These are phyloP conservation scores for Bergia sp. DNA, from an alignment of 92 coral and sea anemone species.

Conservation along the genomic window DNA sequence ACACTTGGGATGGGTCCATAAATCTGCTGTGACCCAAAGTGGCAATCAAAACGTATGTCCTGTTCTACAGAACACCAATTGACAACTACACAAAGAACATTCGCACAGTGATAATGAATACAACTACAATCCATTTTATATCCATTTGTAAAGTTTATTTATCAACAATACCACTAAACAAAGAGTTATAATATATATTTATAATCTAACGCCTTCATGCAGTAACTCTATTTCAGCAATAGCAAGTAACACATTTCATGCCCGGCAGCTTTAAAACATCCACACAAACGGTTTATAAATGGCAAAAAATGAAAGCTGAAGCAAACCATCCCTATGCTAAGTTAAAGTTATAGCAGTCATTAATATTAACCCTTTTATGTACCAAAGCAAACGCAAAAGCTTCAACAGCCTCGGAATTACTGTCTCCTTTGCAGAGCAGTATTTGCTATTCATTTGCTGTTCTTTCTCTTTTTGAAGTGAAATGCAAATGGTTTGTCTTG, in stretches of 20 bases:
- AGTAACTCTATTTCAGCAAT: too few species aligned
- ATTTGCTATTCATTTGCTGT: background rate
- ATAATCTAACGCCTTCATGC: too few species aligned
- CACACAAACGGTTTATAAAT: background rate
- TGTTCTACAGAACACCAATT: too few species aligned
- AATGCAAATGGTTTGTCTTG: conserved; percentile 21
- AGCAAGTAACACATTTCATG: background rate
- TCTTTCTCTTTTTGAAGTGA: conserved; percentile 8
- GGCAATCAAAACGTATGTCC: too few species aligned
- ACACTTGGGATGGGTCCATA: too few species aligned
- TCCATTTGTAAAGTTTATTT: too few species aligned
- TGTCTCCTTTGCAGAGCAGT: background rate
- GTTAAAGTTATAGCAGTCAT: background rate
- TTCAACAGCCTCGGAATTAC: background rate
- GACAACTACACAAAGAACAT: too few species aligned
- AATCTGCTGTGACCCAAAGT: too few species aligned
- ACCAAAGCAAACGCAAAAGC: background rate
- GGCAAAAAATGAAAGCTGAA: background rate
- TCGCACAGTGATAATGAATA: too few species aligned
- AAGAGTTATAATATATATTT: too few species aligned
- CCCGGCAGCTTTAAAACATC: background rate
- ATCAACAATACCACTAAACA: too few species aligned
- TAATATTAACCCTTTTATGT: background rate
- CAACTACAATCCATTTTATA: too few species aligned
- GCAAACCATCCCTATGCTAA: background rate